Conservation (phyloP, 2,113 vertebrate genomes). For the Ginglymostoma cirratum region DNA sequence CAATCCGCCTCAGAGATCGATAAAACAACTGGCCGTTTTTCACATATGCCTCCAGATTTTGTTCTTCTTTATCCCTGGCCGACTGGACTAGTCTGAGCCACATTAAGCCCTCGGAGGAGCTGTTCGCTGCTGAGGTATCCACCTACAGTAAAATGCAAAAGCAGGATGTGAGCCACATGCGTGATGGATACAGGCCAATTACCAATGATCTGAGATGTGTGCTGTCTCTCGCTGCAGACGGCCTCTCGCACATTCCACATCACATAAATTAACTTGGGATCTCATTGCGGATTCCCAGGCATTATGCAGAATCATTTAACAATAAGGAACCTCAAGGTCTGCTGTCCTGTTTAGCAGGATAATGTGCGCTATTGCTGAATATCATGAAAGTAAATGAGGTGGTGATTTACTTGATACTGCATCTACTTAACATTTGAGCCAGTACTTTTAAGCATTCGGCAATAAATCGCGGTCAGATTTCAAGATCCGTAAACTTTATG, state of each 20-base stretch:
- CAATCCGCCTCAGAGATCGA: constrained; percentile 84
- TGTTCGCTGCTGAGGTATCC: constrained; percentile 87
- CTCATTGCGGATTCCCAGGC: not conserved
- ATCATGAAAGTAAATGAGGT: not conserved
- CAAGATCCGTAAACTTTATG: not conserved
- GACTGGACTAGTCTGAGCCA: constrained; percentile 93
- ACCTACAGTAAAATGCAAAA: constrained; percentile 59
- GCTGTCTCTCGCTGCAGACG: not conserved
- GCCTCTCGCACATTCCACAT: not conserved
- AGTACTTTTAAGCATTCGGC: not conserved
- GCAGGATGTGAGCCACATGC: not conserved
- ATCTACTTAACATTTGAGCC: no score
- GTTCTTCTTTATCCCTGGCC: constrained; percentile 84
- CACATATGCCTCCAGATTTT: constrained; percentile 95
- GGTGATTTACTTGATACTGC: not conserved
- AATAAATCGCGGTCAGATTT: not conserved
- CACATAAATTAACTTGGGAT: not conserved
- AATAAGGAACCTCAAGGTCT: not conserved
- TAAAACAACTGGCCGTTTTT: constrained; percentile 96
- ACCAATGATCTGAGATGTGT: not conserved
- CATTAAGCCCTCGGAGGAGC: constrained; percentile 87
- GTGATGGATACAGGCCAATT: not conserved
- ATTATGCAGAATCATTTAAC: not conserved
- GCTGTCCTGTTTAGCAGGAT: not conserved
- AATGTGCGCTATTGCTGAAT: not conserved